Evolutionary conservation across 35 echinoderm and acorn worm genomes (phyloP).

Genomic region (Hemicentrotus pulcherrimus): DNA sequence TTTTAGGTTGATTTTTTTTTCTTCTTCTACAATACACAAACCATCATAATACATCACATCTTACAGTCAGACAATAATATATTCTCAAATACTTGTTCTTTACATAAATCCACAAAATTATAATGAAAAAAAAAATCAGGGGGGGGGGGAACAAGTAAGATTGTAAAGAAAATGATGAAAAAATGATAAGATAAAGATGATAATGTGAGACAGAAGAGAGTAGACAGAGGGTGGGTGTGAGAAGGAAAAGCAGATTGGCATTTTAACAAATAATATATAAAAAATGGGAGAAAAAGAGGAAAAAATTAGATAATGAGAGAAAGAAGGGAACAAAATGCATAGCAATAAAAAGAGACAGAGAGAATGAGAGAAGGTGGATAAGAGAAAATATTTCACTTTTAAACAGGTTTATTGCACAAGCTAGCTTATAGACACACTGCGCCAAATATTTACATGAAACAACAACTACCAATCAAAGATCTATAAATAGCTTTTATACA

Average conservation of each 20-base stretch:
- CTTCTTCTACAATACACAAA: neutral
- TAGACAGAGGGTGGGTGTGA: neutral
- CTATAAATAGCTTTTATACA: neutral
- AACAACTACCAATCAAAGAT: neutral
- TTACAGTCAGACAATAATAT: no score
- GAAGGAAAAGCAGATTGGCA: neutral
- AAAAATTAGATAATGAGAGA: neutral
- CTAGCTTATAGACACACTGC: neutral
- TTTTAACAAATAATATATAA: no score
- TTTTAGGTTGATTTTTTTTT: neutral
- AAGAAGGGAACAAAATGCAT: neutral
- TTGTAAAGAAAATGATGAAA: neutral
- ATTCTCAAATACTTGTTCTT: no score
- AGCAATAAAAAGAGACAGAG: neutral
- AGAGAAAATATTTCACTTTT: neutral
- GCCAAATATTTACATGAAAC: neutral
- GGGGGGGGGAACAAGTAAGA: neutral
- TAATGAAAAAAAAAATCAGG: neutral
- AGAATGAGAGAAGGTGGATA: neutral
- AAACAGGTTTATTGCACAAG: slow-evolving; percentile 3
- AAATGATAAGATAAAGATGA: neutral
- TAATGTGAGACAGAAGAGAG: no score
- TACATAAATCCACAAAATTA: neutral
- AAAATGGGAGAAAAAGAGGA: neutral
- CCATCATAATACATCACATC: no score